phyloP scores from a whole-genome alignment of 2,888 invertebrate species.

The Chalcosyrphus nemorum region DNA sequence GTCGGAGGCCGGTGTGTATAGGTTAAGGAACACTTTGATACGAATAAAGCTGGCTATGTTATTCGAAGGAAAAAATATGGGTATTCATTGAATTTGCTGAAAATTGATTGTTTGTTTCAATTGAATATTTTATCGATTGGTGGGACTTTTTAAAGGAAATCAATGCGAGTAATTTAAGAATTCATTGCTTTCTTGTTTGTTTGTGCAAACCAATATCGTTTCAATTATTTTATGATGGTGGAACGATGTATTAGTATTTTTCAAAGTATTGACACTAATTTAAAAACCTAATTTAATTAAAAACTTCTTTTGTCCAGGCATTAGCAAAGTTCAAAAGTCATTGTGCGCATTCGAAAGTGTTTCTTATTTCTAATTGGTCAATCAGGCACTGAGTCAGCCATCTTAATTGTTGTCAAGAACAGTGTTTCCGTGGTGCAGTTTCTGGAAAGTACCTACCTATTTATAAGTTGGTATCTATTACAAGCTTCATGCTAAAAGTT shows the following conservation, averaged over 20 bases:
- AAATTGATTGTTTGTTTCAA: slow-evolving; percentile 15
- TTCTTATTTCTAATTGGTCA: background rate
- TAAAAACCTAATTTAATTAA: too few species aligned
- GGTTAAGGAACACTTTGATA: background rate
- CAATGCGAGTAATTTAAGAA: background rate
- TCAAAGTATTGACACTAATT: too few species aligned
- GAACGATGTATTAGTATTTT: too few species aligned
- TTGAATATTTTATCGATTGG: slow-evolving; percentile 38
- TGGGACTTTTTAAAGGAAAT: background rate
- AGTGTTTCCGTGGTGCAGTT: background rate
- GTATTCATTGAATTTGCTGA: background rate
- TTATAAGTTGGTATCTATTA: too few species aligned
- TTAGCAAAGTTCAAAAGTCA: too few species aligned
- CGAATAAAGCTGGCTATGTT: background rate
- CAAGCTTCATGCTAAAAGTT: too few species aligned
- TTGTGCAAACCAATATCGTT: too few species aligned
- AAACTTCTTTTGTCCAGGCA: too few species aligned
- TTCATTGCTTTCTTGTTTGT: too few species aligned
- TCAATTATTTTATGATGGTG: too few species aligned
- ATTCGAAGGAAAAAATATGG: slow-evolving; percentile 8
- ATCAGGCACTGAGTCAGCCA: background rate
- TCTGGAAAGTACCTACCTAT: background rate
- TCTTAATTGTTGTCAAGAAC: background rate
- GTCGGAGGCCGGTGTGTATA: background rate
- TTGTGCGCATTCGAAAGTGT: background rate